Percentiles rank a stretch among this genome's conserved stretches.
These are phyloP conservation scores for Sesia bembeciformis DNA, from an alignment of 2,888 invertebrate species.

Conservation along the genomic window DNA sequence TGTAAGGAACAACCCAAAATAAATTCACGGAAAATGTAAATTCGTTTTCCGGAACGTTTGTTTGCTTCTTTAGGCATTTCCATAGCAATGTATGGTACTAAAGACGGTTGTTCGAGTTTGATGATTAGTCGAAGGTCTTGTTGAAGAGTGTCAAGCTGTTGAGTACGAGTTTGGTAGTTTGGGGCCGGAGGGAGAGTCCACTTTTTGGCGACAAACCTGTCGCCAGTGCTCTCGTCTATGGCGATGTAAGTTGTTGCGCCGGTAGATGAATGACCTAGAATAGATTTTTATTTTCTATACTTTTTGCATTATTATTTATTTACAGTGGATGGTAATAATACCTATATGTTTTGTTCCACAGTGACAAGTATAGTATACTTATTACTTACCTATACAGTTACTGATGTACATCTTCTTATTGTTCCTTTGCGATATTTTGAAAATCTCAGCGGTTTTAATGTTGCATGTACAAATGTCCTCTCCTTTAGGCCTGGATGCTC, in stretches of 20 bases:
- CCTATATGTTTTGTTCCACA: too few relatives aligned
- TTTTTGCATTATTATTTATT: too few relatives aligned
- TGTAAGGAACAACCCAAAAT: constrained; percentile 63
- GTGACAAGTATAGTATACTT: too few relatives aligned
- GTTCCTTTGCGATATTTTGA: constrained; percentile 46
- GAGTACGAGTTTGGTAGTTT: constrained; percentile 58
- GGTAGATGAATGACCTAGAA: constrained; percentile 80
- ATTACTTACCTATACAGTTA: constrained; percentile 78
- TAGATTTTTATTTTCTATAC: not conserved
- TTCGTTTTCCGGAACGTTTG: constrained; percentile 42
- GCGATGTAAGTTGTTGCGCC: constrained; percentile 85
- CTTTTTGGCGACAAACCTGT: constrained; percentile 82
- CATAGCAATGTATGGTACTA: constrained; percentile 85
- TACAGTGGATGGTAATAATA: too few relatives aligned
- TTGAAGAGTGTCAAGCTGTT: constrained; percentile 80
- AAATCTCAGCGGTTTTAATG: constrained; percentile 29
- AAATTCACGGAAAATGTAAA: constrained; percentile 84
- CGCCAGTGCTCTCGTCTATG: constrained; percentile 83
- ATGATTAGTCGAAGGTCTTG: constrained; percentile 84
- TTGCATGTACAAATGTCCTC: constrained; percentile 47
- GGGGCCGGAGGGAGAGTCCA: constrained; percentile 76
- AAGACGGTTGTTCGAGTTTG: constrained; percentile 80
- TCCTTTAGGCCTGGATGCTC: constrained; percentile 17
- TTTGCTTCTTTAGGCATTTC: constrained; percentile 76
- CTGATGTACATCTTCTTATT: constrained; percentile 80